Evolutionary conservation across 2,113 vertebrate species (phyloP).

Genomic region (Pteropus alecto): DNA sequence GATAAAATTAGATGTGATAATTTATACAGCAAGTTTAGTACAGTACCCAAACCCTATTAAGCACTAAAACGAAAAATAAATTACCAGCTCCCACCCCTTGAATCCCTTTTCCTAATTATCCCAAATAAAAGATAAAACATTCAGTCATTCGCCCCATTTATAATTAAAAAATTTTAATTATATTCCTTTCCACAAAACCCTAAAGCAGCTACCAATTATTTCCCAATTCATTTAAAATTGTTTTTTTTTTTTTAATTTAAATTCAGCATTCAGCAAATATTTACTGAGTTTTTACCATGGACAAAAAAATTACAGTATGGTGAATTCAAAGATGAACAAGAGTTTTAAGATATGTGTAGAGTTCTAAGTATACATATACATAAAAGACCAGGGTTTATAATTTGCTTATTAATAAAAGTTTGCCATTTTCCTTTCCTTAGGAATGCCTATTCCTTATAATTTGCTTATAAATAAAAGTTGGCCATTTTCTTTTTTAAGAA

Average conservation of each 20-base stretch:
- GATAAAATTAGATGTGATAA: slow-evolving; percentile 16
- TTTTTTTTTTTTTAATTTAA: background rate
- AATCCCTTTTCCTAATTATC: background rate
- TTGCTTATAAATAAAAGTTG: too few relatives aligned
- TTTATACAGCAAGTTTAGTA: background rate
- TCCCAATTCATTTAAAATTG: slow-evolving; percentile 21
- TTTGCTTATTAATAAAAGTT: too few relatives aligned
- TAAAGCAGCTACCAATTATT: background rate
- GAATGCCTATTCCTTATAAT: too few relatives aligned
- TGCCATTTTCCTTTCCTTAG: too few relatives aligned
- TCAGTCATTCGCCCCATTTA: background rate
- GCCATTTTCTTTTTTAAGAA: too few relatives aligned
- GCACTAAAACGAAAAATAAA: slow-evolving; percentile 10
- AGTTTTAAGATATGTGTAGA: too few relatives aligned
- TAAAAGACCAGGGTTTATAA: too few relatives aligned
- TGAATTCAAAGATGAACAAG: too few relatives aligned
- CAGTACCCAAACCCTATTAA: background rate
- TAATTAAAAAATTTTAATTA: background rate
- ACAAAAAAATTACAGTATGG: too few relatives aligned
- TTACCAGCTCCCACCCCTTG: background rate
- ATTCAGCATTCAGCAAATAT: too few relatives aligned
- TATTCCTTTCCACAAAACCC: background rate
- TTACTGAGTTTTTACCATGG: too few relatives aligned
- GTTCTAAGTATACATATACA: too few relatives aligned
- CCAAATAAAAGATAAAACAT: background rate